These are phyloP conservation scores for Embidobia sp. DNA, from an alignment of 2,888 invertebrate genomes.

Conservation along the genomic window DNA sequence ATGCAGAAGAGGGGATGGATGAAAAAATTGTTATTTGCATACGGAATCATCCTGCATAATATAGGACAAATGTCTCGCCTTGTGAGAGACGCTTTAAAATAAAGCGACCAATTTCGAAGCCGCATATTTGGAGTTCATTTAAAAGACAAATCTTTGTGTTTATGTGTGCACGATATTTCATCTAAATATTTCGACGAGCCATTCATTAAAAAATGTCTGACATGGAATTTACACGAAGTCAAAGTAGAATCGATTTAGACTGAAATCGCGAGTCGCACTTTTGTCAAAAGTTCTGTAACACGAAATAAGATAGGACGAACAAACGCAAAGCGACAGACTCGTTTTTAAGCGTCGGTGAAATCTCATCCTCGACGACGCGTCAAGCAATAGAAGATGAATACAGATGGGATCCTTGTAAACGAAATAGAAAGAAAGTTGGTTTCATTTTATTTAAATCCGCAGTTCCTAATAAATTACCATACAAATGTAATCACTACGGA, in stretches of 20 bases:
- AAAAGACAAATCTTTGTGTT: too few species aligned
- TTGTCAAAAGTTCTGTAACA: slow-evolving; percentile 51
- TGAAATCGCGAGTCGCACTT: slow-evolving; percentile 29
- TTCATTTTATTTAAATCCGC: slow-evolving; percentile 2
- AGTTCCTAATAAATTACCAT: too few species aligned
- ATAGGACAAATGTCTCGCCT: slow-evolving; percentile 68
- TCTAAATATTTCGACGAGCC: too few species aligned
- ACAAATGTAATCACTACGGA: too few species aligned
- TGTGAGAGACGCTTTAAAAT: slow-evolving; percentile 36
- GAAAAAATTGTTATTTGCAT: slow-evolving; percentile 76
- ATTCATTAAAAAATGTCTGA: too few species aligned
- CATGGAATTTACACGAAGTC: too few species aligned
- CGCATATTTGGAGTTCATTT: too few species aligned
- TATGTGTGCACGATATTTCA: too few species aligned
- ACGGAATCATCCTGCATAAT: slow-evolving; percentile 76
- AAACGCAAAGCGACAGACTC: slow-evolving; percentile 73
- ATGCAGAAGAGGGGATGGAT: slow-evolving; percentile 62
- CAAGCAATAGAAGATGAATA: slow-evolving; percentile 37
- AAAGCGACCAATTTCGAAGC: slow-evolving; percentile 14
- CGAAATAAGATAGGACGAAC: slow-evolving; percentile 62
- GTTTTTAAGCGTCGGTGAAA: slow-evolving; percentile 68
- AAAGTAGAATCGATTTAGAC: slow-evolving; percentile 29
- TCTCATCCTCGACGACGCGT: slow-evolving; percentile 40
- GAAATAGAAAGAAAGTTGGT: slow-evolving; percentile 15
- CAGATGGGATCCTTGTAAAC: slow-evolving; percentile 35